A percentile compares a stretch with the other conserved stretches of the same genome.
Evolutionary conservation across 2,888 invertebrate genomes (phyloP).

Genomic region (Laothoe populi): DNA sequence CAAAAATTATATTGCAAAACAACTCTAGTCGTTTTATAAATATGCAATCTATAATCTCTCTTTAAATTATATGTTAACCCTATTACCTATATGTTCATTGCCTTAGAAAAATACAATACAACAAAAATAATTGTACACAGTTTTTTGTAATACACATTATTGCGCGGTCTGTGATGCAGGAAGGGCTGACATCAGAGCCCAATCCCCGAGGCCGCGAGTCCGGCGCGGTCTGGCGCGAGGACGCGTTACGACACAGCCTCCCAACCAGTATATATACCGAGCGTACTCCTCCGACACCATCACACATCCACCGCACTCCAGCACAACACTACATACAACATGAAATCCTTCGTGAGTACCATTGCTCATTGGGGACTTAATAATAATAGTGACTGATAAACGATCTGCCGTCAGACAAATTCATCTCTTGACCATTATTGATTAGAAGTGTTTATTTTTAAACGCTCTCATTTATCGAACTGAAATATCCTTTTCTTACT

Average conservation of each 20-base stretch:
- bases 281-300: conserved; percentile 6
- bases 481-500: too few relatives aligned
- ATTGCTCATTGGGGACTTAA: too few relatives aligned
- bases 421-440: neutral
- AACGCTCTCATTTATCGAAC: too few relatives aligned
- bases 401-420: neutral
- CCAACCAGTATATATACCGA: conserved; percentile 24
- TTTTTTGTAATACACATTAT: neutral
- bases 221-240: conserved; percentile 26
- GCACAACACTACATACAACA: conserved; percentile 37
- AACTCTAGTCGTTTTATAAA: too few relatives aligned
- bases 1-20: too few relatives aligned
- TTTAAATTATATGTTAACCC: too few relatives aligned
- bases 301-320: conserved; percentile 18
- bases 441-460: neutral
- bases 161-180: too few relatives aligned
- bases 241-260: conserved; percentile 34
- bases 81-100: too few relatives aligned
- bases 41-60: too few relatives aligned
- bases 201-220: conserved; percentile 10
- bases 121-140: too few relatives aligned
- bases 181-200: conserved; percentile 1
- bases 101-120: too few relatives aligned
- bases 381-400: neutral
- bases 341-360: conserved; percentile 61